Conservation (phyloP, 2,888 invertebrate genomes). For the Osmoderma eremita region DNA sequence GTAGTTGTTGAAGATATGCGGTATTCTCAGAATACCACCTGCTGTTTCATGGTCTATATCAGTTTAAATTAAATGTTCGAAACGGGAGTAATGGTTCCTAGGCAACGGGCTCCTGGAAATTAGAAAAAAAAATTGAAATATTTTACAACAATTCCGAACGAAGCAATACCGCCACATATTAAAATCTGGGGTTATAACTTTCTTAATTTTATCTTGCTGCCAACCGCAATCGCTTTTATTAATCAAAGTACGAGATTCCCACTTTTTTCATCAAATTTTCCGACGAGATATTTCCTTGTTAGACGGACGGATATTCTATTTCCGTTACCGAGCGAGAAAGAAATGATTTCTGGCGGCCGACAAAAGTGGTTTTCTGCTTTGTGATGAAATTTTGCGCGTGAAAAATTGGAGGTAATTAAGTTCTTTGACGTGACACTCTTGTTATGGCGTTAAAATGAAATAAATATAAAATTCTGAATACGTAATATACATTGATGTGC, state of each 20-base stretch:
- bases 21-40: background rate
- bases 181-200: no score
- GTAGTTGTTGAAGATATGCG: background rate
- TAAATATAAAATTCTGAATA: background rate
- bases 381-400: no score
- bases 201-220: no score
- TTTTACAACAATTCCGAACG: background rate
- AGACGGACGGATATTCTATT: no score
- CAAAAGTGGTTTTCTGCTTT: no score
- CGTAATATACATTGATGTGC: background rate
- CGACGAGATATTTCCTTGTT: background rate
- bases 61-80: constrained; percentile 43
- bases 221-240: no score
- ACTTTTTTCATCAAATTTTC: background rate
- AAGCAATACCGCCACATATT: background rate
- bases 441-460: no score
- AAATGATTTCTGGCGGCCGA: no score
- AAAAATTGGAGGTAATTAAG: background rate
- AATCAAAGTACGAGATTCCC: no score
- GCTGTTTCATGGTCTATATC: no score
- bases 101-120: constrained; percentile 41
- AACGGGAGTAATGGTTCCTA: constrained; percentile 42
- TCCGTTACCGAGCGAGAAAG: no score
- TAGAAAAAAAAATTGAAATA: background rate
- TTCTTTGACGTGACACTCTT: background rate